Evolutionary conservation across 2,888 invertebrate species (phyloP).

Genomic region (Plebejus melissa): DNA sequence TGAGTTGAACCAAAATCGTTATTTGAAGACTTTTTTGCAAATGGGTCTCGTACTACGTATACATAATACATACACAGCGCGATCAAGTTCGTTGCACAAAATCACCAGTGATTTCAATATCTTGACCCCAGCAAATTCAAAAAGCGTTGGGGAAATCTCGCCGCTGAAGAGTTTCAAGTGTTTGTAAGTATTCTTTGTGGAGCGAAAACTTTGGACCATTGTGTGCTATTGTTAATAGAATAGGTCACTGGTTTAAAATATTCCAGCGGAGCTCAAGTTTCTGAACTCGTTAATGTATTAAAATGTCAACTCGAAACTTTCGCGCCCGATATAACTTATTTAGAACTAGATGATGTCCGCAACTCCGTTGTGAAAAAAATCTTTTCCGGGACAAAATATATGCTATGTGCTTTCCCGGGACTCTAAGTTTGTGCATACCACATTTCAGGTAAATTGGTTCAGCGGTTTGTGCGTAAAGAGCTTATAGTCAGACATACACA

Average conservation of each 20-base stretch:
- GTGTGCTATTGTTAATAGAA: slow-evolving; percentile 25
- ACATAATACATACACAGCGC: background rate
- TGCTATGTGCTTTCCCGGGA: too few species aligned
- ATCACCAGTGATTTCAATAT: slow-evolving; percentile 11
- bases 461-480: too few species aligned
- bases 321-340: background rate
- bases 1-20: too few species aligned
- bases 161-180: slow-evolving; percentile 11
- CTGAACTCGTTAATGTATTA: slow-evolving; percentile 23
- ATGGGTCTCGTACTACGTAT: too few species aligned
- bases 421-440: too few species aligned
- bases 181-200: slow-evolving; percentile 27
- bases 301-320: slow-evolving; percentile 16
- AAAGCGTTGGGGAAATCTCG: slow-evolving; percentile 7
- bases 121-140: slow-evolving; percentile 21
- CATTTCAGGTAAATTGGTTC: too few species aligned
- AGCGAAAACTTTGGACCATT: slow-evolving; percentile 19
- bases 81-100: background rate
- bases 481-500: too few species aligned
- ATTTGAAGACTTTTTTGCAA: too few species aligned
- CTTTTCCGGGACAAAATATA: too few species aligned
- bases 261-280: slow-evolving; percentile 12
- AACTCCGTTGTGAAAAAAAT: too few species aligned
- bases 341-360: background rate
- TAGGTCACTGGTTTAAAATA: slow-evolving; percentile 15